These are phyloP conservation scores for Urophycis tenuis DNA, from an alignment of 2,797 vertebrate genomes.

Conservation along the genomic window DNA sequence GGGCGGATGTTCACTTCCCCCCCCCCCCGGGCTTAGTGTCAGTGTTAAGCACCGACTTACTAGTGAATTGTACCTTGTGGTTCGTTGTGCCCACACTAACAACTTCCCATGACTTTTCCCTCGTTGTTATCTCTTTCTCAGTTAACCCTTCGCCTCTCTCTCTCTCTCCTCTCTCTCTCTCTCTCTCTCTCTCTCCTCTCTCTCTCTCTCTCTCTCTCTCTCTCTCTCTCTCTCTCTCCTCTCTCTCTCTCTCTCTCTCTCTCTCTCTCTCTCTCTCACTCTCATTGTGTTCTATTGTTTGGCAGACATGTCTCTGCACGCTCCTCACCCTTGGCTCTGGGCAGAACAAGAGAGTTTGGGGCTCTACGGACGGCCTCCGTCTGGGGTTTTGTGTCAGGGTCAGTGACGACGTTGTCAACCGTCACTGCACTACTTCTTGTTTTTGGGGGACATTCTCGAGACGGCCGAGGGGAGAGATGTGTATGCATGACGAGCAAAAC, in stretches of 20 bases:
- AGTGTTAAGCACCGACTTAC: neutral
- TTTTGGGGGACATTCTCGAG: too few species aligned
- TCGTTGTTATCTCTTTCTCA: neutral
- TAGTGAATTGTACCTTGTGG: neutral
- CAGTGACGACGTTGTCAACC: too few species aligned
- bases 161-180: neutral
- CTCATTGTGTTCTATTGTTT: neutral
- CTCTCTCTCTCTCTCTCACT: neutral
- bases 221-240: neutral
- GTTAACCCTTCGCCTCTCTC: constrained; percentile 12
- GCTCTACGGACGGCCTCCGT: neutral
- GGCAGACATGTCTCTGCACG: neutral
- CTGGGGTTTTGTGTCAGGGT: too few species aligned
- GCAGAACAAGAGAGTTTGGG: neutral
- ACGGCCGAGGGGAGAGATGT: too few species aligned
- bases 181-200: neutral
- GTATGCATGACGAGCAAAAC: too few species aligned
- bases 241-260: too few species aligned
- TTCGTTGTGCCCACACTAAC: neutral
- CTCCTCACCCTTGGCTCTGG: neutral
- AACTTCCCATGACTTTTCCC: neutral
- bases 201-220: neutral
- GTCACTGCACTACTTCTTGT: too few species aligned
- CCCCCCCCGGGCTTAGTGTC: neutral
- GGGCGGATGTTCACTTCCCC: neutral